Base-by-base conservation (phyloP, 1,140 invertebrate species). In the Pseudomyrmex sp. region DNA sequence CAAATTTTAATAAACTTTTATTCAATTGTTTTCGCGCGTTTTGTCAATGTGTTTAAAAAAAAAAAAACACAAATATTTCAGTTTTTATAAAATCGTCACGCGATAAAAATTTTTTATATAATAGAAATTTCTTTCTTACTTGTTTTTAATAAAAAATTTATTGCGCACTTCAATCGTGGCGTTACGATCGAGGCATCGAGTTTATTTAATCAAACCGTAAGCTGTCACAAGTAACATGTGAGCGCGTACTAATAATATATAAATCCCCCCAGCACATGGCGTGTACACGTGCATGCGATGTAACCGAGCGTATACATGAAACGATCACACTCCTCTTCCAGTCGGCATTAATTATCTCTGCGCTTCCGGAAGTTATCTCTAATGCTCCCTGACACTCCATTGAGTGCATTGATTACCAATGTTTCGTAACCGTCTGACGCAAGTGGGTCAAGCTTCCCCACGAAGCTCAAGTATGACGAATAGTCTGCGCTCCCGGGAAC, bases 361-460 rank as follows among this genome's bases (percentile, higher is more conserved):
- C 35, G 58, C 58, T 75, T 56, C n/a, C 70, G 70, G 58, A 82
- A 82, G 79, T 82, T 73, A 50, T 82, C 70, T 82, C 70, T 82
- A 75, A 82, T 82, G 62, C 58, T 59, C 54, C 48, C 70, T 65
- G 79, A 63, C 70, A 70, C 66, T 70, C 44, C 79, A 63, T 82
- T 66, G 79, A 74, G 79, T 56, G 48, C 66, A 80, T 80, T 80
- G 79, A 82, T 82, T 82, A 74, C 26, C 58, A 75, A 75, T 82
- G 68, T 75, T 75, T 82, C 79, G 79, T 62, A 70, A 58, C 69
- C 10, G 48, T 7, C 9, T 48, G 79, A 82, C 48, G 50, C 50
- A 82, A 82, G 48, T 82, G 79, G 79, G 79, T 82, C 79, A 75
- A 82, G 79, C 70, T 73, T 74, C 58, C 46, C 48, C n/a, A 46